phyloP scores from a whole-genome alignment of 2,113 vertebrate genomes.

The Lycaon pictus region DNA sequence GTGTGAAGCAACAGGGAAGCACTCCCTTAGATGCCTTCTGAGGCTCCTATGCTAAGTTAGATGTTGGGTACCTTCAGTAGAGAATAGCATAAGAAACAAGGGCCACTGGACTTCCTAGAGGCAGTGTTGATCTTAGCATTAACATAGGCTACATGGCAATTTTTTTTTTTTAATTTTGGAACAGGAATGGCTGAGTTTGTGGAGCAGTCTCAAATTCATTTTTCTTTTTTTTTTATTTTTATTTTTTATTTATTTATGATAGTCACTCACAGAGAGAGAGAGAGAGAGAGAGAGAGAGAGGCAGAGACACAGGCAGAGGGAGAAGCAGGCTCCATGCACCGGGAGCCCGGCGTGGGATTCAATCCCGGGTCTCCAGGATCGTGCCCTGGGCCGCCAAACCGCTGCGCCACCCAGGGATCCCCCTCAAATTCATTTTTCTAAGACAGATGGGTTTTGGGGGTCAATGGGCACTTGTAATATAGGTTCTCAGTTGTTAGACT shows the following conservation, averaged over 20 bases:
- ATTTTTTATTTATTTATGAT: too few species aligned
- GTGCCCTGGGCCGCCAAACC: too few species aligned
- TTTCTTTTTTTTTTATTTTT: neutral
- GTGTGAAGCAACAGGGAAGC: neutral
- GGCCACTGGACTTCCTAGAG: neutral
- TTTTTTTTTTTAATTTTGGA: neutral
- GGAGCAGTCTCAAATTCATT: neutral
- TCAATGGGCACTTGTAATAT: neutral
- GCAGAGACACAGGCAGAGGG: too few species aligned
- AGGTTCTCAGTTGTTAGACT: neutral
- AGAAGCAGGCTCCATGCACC: too few species aligned
- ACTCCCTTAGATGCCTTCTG: neutral
- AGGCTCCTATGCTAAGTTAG: neutral
- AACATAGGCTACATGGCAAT: neutral
- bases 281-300: too few species aligned
- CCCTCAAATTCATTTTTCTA: neutral
- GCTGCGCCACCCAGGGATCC: too few species aligned
- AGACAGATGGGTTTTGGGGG: neutral
- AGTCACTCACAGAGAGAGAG: too few species aligned
- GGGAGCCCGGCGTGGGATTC: too few species aligned
- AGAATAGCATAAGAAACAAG: neutral
- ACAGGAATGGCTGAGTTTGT: neutral
- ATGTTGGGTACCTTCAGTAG: neutral
- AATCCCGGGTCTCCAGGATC: too few species aligned
- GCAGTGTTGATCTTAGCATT: neutral